Percentiles rank a stretch among this genome's conserved stretches.
Conservation (phyloP, 2,797 vertebrate species). For the Okamejei kenojei region DNA sequence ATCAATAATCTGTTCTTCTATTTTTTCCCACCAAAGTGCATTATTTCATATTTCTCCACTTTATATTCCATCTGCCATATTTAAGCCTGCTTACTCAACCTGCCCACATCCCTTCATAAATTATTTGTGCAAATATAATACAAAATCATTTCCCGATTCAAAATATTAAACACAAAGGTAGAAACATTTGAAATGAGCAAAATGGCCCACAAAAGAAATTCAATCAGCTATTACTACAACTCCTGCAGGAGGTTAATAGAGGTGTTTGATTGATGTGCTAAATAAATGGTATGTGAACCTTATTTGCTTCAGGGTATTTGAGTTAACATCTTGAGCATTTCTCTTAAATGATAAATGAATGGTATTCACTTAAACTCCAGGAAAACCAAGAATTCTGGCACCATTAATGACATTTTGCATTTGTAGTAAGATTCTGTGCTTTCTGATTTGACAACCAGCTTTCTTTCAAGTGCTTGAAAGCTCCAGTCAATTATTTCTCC, state of each 20-base stretch:
- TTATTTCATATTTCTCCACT: too few species aligned
- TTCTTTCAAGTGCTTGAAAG: conserved; percentile 3
- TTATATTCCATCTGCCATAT: too few species aligned
- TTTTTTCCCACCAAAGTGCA: too few species aligned
- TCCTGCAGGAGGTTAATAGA: conserved; percentile 24
- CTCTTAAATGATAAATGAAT: conserved; percentile 12
- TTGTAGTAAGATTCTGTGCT: background rate
- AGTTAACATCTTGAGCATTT: conserved; percentile 7
- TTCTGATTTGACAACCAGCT: background rate
- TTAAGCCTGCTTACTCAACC: too few species aligned
- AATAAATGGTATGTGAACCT: background rate
- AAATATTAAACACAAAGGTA: conserved; percentile 5
- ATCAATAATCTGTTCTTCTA: too few species aligned
- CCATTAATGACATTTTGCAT: background rate
- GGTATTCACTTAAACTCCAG: background rate
- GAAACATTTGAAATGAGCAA: conserved; percentile 3
- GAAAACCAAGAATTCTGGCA: background rate
- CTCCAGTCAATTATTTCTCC: background rate
- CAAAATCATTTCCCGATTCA: background rate
- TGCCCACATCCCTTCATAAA: too few species aligned
- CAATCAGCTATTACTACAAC: background rate
- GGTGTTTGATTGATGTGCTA: conserved; percentile 23
- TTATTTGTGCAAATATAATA: background rate
- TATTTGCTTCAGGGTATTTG: conserved; percentile 27
- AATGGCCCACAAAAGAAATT: background rate